These are phyloP conservation scores for Cossypha polioptera DNA, from an alignment of 2,797 vertebrate genomes.

Conservation along the genomic window DNA sequence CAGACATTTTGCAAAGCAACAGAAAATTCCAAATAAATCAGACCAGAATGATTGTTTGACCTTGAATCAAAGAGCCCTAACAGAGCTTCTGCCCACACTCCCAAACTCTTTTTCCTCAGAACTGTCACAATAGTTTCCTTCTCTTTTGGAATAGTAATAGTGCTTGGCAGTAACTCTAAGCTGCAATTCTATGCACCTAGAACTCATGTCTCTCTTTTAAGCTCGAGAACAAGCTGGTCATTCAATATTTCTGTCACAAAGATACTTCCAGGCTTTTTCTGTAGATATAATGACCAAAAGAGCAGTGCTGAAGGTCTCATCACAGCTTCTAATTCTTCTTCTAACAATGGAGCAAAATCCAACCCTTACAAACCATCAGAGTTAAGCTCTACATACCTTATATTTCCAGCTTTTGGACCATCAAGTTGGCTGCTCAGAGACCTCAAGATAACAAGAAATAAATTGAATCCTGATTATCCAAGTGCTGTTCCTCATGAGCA, in stretches of 20 bases:
- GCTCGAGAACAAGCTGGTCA: accelerated
- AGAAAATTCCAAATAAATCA: background rate
- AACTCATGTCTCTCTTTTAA: background rate
- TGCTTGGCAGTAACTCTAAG: background rate
- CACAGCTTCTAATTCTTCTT: too few species aligned
- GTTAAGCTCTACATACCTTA: background rate
- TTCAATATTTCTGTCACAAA: background rate
- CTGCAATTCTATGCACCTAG: background rate
- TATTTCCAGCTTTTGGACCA: background rate
- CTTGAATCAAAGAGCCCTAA: background rate
- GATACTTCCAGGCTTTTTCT: background rate
- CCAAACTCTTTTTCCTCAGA: background rate
- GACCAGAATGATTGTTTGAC: background rate
- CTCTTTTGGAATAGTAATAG: background rate
- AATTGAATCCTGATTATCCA: background rate
- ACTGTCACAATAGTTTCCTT: background rate
- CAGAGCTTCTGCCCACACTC: accelerated
- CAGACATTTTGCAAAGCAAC: background rate
- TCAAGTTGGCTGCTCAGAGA: background rate
- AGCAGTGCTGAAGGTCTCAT: background rate
- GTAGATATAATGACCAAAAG: too few species aligned
- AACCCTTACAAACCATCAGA: too few species aligned
- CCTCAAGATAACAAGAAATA: background rate
- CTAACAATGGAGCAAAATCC: background rate
- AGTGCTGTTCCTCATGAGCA: background rate